These are phyloP conservation scores for Tethea ocularis DNA, from an alignment of 2,888 invertebrate genomes.

Conservation along the genomic window DNA sequence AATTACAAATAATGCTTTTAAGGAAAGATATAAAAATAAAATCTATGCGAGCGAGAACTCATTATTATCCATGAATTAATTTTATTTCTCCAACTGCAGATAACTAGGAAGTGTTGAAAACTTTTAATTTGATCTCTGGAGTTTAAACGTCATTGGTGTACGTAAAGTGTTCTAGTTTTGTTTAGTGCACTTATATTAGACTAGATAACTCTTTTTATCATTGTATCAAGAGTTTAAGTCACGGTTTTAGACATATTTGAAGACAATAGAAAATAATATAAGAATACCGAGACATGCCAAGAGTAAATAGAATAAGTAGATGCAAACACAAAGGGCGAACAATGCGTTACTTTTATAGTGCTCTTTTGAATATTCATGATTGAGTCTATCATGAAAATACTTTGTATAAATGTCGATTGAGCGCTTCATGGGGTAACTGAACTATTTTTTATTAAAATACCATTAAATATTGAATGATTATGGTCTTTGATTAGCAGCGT, in stretches of 20 bases:
- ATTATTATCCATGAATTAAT: constrained; percentile 19
- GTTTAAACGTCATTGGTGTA: constrained; percentile 45
- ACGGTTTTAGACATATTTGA: neutral
- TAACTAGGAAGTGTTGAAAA: constrained; percentile 30
- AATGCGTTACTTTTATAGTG: neutral
- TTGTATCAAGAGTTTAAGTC: neutral
- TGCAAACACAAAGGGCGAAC: neutral
- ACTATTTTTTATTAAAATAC: constrained; percentile 48
- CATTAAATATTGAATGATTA: constrained; percentile 50
- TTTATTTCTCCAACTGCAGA: constrained; percentile 25
- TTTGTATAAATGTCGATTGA: neutral
- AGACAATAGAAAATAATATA: neutral
- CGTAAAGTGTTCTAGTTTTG: constrained; percentile 40
- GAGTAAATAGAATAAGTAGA: neutral
- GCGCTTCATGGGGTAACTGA: constrained; percentile 17
- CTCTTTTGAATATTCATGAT: neutral
- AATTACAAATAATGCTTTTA: too few species aligned
- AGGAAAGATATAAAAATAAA: neutral
- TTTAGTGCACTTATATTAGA: constrained; percentile 41
- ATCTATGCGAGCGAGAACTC: constrained; percentile 9
- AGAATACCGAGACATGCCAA: neutral
- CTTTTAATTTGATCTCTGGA: constrained; percentile 50
- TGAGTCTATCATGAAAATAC: neutral
- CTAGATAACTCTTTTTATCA: constrained; percentile 25
- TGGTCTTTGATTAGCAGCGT: constrained; percentile 58